These are phyloP conservation scores for Furcula furcula DNA, from an alignment of 2,888 invertebrate genomes.

Conservation along the genomic window DNA sequence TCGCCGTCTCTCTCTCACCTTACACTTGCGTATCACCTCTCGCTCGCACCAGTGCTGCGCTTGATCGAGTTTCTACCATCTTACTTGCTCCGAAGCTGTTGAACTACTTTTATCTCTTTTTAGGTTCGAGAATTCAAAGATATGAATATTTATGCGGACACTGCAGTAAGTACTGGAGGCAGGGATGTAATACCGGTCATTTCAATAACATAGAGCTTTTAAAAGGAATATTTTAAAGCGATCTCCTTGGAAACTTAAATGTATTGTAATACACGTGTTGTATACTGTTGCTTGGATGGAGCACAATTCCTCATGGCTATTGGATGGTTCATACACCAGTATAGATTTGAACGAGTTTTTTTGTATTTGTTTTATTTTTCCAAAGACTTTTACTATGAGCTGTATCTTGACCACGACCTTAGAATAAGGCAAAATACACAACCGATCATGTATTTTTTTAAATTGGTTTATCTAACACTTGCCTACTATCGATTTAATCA, in stretches of 20 bases:
- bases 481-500: too few species aligned
- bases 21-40: slow-evolving; percentile 33
- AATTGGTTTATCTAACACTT: too few species aligned
- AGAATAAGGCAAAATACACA: too few species aligned
- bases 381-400: too few species aligned
- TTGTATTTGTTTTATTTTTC: not conserved
- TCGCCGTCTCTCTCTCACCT: slow-evolving; percentile 51
- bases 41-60: slow-evolving; percentile 55
- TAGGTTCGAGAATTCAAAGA: slow-evolving; percentile 67
- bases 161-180: slow-evolving; percentile 69
- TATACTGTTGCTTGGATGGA: slow-evolving; percentile 25
- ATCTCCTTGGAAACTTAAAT: slow-evolving; percentile 45
- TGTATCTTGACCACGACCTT: too few species aligned
- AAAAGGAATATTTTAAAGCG: slow-evolving; percentile 52
- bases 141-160: slow-evolving; percentile 75
- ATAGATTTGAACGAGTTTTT: slow-evolving; percentile 8
- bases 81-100: slow-evolving; percentile 75
- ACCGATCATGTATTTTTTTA: too few species aligned
- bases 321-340: too few species aligned
- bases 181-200: slow-evolving; percentile 60
- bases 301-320: too few species aligned
- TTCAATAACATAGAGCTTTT: slow-evolving; percentile 64
- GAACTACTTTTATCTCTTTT: slow-evolving; percentile 77
- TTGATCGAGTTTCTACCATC: slow-evolving; percentile 80
- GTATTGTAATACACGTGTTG: slow-evolving; percentile 29